Percentiles rank a stretch among this genome's conserved stretches.
These are phyloP conservation scores for Motacilla tschutschensis DNA, from an alignment of 2,113 vertebrate genomes.

Conservation along the genomic window DNA sequence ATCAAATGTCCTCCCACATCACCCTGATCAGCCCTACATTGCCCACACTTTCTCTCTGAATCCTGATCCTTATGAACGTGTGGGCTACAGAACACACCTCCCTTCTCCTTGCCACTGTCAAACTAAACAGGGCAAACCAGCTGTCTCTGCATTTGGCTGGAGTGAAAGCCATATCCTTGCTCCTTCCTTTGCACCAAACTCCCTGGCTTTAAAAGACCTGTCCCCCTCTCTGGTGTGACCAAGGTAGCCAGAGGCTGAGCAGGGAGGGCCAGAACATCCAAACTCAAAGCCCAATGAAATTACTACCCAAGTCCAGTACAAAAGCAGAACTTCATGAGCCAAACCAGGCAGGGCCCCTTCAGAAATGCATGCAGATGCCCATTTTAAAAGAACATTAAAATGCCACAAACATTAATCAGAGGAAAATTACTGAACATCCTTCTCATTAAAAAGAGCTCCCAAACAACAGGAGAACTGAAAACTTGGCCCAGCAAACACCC, in stretches of 20 bases:
- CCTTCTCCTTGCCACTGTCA: background rate
- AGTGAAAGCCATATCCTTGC: background rate
- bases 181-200: background rate
- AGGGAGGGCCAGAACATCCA: background rate
- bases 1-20: background rate
- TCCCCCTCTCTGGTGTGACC: background rate
- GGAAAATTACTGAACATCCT: background rate
- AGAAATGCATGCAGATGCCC: background rate
- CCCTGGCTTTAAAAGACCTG: background rate
- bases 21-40: background rate
- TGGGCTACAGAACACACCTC: background rate
- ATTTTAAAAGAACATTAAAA: background rate
- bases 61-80: background rate
- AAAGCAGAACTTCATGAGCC: background rate
- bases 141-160: background rate
- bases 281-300: background rate
- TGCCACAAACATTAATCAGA: background rate
- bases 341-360: background rate
- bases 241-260: background rate
- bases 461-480: background rate
- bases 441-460: background rate
- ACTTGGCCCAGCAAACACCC: background rate
- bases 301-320: background rate
- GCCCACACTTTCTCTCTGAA: background rate
- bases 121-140: background rate